Base-by-base conservation (phyloP, 30 jellyfish, hydroid and myxozoan genomes). In the Hydractinia symbiolongicarpus region DNA sequence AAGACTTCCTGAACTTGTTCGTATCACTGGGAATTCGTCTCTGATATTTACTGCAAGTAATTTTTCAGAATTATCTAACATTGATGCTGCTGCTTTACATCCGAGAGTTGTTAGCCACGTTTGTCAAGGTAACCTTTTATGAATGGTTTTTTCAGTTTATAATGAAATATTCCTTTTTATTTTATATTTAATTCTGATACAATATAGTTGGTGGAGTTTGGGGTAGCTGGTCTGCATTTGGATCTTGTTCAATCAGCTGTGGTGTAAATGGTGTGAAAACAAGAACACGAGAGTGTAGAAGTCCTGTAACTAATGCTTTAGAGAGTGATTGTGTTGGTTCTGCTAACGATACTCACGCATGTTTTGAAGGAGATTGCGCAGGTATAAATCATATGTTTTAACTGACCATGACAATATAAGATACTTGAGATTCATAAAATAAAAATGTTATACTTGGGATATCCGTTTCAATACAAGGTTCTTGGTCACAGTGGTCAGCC, bases 261-360 rank as follows among this genome's bases (percentile, higher is more conserved):
- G 83, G 83, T 5, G 83, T 5, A 74, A 50, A 66, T 74, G 83
- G 83, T 19, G 10, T 4, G 4, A 20, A 16, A 5, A 30, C 51
- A 74, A 30, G 83, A 16, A 10, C 5, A 20, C 76, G 83, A 5
- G 51, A n/a, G 9, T 74, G 83, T 74, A 6, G 13, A 50, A 74
- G 20, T 10, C 83, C 83, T 9, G 51, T 50, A 5, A 55, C 57
- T 20, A 6, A 5, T 4, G 54, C 61, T 4, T 49, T 74, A 11
- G 77, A 74, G 20, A 58, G 5, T 50, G 83, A 74, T 50, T 74
- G 83, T 74, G 83, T 0, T n/a, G 70, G 73, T 30, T 55, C 61
- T 74, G 83, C 68, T 49, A 74, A 4, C 21, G 51, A 50, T 74
- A 10, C 74, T 0, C 30, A 5, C 15, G 1, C 5, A 1, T 64